These are phyloP conservation scores for Pogonognathellus flavescens DNA, from an alignment of 1,140 invertebrate genomes.

Conservation along the genomic window DNA sequence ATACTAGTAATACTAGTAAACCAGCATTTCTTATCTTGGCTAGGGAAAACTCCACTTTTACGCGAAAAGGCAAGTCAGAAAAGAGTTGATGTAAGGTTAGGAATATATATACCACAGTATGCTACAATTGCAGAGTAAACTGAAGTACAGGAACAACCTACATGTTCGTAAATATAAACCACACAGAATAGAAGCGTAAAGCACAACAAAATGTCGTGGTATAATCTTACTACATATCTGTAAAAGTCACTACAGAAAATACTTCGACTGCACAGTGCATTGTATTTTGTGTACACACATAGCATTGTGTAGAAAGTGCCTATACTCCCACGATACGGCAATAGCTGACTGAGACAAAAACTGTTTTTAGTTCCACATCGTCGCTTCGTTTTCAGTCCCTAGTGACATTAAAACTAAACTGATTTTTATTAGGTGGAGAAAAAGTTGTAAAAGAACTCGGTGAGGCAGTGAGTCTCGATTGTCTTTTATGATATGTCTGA, in stretches of 20 bases:
- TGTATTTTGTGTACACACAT: not conserved
- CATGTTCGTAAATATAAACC: not conserved
- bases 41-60: slow-evolving; percentile 9
- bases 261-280: not conserved
- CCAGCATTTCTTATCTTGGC: slow-evolving; percentile 35
- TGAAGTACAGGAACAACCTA: not conserved
- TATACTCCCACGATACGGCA: not conserved
- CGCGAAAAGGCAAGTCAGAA: slow-evolving; percentile 19
- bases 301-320: not conserved
- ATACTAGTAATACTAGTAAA: no score
- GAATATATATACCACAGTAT: not conserved
- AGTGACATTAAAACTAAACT: slow-evolving; percentile 44
- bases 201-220: no score
- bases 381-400: slow-evolving; percentile 32
- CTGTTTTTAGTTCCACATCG: slow-evolving; percentile 43
- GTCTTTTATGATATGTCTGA: slow-evolving; percentile 45
- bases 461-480: slow-evolving; percentile 9
- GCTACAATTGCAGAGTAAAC: not conserved
- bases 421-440: slow-evolving; percentile 47
- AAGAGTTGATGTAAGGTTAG: not conserved
- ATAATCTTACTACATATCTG: no score
- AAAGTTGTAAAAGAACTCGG: slow-evolving; percentile 44
- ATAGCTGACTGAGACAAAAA: slow-evolving; percentile 43
- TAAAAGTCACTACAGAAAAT: no score
- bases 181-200: not conserved